These are phyloP conservation scores for Sinocyclocheilus maitianheensis DNA, from an alignment of 2,113 vertebrate species.

Conservation along the genomic window DNA sequence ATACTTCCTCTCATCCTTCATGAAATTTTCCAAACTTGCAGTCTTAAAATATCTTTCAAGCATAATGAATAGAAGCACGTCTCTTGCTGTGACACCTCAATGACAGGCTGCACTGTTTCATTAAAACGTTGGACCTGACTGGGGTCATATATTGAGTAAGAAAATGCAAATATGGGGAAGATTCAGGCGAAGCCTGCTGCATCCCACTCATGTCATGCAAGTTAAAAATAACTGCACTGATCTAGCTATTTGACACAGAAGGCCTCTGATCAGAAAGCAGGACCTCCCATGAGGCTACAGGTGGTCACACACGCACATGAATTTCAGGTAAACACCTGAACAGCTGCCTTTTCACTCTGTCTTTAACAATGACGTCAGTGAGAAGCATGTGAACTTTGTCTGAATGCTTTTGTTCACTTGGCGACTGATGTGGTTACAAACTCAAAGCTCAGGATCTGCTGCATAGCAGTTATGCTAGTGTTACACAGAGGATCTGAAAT, in stretches of 20 bases:
- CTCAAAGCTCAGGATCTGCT: neutral
- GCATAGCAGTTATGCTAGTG: neutral
- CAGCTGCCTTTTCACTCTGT: slow-evolving; percentile 1
- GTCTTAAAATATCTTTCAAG: slow-evolving; percentile 11
- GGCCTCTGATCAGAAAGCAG: neutral
- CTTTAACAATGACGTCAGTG: neutral
- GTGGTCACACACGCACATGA: neutral
- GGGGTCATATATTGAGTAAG: neutral
- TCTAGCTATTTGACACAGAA: neutral
- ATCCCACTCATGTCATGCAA: neutral
- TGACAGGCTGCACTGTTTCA: neutral
- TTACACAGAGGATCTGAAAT: neutral
- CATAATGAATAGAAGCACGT: neutral
- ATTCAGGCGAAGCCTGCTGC: neutral
- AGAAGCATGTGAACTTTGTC: neutral
- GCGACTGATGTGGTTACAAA: slow-evolving; percentile 8
- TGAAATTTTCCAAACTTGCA: slow-evolving; percentile 21
- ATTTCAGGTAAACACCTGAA: neutral
- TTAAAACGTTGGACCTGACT: neutral
- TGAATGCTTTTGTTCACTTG: neutral
- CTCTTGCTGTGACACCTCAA: neutral
- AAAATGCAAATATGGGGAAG: neutral
- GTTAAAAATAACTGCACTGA: neutral
- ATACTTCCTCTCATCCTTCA: slow-evolving; percentile 10
- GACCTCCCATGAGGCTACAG: neutral